Base-by-base conservation (phyloP, 2,888 invertebrate species). In the Heliconius cydno region DNA sequence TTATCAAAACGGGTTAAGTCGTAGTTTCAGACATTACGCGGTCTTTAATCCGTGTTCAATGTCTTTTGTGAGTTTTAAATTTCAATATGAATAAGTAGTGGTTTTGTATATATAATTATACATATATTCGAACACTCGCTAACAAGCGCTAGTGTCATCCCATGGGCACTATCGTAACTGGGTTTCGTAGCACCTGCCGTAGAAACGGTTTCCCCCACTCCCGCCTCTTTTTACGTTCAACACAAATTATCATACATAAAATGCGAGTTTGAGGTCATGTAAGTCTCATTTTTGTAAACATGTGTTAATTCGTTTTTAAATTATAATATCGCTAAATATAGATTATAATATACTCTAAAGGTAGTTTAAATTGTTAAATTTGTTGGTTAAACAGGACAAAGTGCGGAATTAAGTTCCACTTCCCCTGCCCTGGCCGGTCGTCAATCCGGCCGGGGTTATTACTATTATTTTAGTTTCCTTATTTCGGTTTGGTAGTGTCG, bases 81-180 rank as follows among this genome's bases (percentile, higher is more conserved):
- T 87, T 85, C 72, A 86, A 86, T 86, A 86, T 85, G 85, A 86
- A 86, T 85, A 82, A 78, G 81, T 81, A 84, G 82, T 83, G 85
- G 85, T 85, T 84, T 78, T 79, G 83, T 84, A 80, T 34, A 34
- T 34, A 34, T 7, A 1, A 34, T n/a, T 15, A 57, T n/a, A n/a
- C n/a, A n/a, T 12, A n/a, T 34, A 34, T 25, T 15, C n/a, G 4
- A 68, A 38, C 72, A 60, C 73, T 34, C 60, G 10, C 6, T n/a
- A 34, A 34, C 73, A 15, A 15, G 6, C 34, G 73, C 41, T 41
- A 34, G 73, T 30, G 22, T 30, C 73, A 60, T 60, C 73, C 73
- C 57, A 57, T 72, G 57, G 57, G 72, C 73, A 7, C 34, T 34
- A 34, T 73, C 73, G 30, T 13, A 73, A 73, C 73, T 73, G 73